phyloP scores from a whole-genome alignment of 2,797 vertebrate genomes.

The Danio jaintianensis region DNA sequence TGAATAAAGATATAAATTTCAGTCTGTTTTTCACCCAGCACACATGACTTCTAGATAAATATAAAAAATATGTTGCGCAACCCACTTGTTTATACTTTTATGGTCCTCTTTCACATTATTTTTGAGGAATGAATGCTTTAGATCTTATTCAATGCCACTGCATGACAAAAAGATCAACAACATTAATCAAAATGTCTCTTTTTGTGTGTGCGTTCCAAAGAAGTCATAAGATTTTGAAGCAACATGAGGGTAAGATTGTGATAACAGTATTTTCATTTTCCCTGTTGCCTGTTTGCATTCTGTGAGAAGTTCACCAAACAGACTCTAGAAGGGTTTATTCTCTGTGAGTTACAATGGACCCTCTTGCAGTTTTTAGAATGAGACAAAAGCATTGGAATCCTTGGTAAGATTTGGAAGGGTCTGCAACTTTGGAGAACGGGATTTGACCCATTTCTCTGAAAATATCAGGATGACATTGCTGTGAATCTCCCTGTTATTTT shows the following conservation, averaged over 20 bases:
- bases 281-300: neutral
- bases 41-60: neutral
- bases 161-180: neutral
- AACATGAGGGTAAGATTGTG: neutral
- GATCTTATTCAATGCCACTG: neutral
- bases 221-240: neutral
- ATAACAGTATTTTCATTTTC: neutral
- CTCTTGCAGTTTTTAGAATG: neutral
- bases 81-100: neutral
- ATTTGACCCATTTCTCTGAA: slow-evolving; percentile 21
- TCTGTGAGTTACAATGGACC: neutral
- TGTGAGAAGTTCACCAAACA: neutral
- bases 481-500: slow-evolving; percentile 10
- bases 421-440: slow-evolving; percentile 6
- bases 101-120: neutral
- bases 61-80: neutral
- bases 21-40: neutral
- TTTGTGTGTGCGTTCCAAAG: neutral
- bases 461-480: slow-evolving; percentile 23
- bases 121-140: neutral
- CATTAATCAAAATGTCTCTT: neutral
- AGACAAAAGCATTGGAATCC: neutral
- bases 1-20: neutral
- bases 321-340: neutral
- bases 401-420: neutral